A percentile compares a stretch with the other conserved stretches of the same genome.
phyloP scores from a whole-genome alignment of 2,888 invertebrate genomes.

The Apomyelois bistriatella region DNA sequence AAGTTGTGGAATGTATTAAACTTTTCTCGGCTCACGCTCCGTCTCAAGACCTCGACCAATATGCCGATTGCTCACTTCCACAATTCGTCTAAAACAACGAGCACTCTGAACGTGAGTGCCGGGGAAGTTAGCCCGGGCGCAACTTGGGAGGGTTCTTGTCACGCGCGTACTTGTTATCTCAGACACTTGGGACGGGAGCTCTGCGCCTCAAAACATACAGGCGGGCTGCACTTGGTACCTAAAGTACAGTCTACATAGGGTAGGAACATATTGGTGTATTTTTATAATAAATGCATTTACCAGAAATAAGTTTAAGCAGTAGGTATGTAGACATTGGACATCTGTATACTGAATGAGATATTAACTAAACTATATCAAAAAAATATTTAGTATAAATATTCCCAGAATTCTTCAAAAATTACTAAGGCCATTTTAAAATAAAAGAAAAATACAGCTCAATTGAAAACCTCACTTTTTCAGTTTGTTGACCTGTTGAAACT shows the following conservation, averaged over 20 bases:
- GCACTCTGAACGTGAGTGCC: conserved; percentile 37
- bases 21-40: background rate
- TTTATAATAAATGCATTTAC: no score
- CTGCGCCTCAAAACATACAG: conserved; percentile 3
- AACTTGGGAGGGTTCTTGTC: conserved; percentile 56
- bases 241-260: background rate
- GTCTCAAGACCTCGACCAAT: background rate
- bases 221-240: background rate
- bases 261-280: no score
- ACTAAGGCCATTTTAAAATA: no score
- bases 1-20: background rate
- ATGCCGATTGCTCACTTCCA: conserved; percentile 23
- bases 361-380: no score
- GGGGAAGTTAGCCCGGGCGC: conserved; percentile 37
- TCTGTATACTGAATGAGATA: no score
- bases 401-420: no score
- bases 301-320: no score
- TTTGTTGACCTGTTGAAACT: no score
- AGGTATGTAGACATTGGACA: no score
- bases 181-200: conserved; percentile 44
- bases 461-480: no score
- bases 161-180: conserved; percentile 59
- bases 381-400: no score
- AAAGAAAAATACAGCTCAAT: no score
- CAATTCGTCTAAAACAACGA: conserved; percentile 32